Base-by-base conservation (phyloP, 2,888 invertebrate species). In the Cataglyphis livida region DNA sequence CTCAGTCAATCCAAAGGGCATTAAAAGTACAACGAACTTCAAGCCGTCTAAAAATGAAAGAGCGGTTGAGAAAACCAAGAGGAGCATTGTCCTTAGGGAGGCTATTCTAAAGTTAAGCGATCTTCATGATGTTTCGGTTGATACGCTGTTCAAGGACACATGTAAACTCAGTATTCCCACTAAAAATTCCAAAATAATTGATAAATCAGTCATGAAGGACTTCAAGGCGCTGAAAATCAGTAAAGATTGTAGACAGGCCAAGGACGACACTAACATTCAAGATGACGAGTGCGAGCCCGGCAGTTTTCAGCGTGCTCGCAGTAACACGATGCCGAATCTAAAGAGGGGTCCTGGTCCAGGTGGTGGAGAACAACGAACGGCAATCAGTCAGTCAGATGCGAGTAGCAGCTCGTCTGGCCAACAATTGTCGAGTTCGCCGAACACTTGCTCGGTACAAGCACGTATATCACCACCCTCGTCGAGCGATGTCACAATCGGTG, bases 401-500 rank as follows among this genome's bases (percentile, higher is more conserved):
- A 75, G 51, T 28, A 21, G 64, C 21, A 28, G 44, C 44, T 64
- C 38, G 12, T 48, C 74, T 15, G 81, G 83, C 10, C 76, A 76
- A 48, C 90, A 90, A 51, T 75, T 87, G 35, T 91, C 92, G 28
- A 93, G 91, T 88, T 91, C 93, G n/a, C 54, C 78, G 18, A 94
- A 93, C 71, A 94, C 94, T 35, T 98, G 98, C 94, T 98, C 98
- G 0, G 97, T 97, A 91, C 97, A 98, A 94, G 97, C 97, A 5
- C 95, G 96, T 89, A 96, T 96, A 94, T 96, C 95, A 21, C 96
- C 96, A 83, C 96, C 97, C 64, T 96, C 96, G 1, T 96, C 96
- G 2, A 97, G 97, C 95, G 98, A 99, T 95, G 96, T 98, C 74
- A 98, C 98, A 66, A 98, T 98, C 91, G 98, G 98, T 94, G 99